Conservation (phyloP, 2,888 invertebrate genomes). For the Nyleta sp. region DNA sequence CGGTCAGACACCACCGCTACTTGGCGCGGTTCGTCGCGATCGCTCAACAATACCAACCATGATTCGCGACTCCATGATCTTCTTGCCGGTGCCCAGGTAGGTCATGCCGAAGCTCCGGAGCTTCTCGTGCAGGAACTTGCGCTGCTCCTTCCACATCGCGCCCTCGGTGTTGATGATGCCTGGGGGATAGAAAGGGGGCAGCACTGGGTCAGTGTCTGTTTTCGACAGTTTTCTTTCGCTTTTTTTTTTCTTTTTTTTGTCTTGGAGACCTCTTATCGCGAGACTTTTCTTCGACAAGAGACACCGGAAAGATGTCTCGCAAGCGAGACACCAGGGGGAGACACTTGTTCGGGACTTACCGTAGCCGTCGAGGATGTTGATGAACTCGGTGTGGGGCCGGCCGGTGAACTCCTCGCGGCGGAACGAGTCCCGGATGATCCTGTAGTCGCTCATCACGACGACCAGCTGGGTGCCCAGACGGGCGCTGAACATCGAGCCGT, state of each 20-base stretch:
- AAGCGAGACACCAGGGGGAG: neutral
- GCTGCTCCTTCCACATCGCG: conserved; percentile 94
- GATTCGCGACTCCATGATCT: conserved; percentile 92
- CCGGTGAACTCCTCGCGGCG: conserved; percentile 94
- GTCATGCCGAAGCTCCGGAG: conserved; percentile 95
- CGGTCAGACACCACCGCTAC: no score
- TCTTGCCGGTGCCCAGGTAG: conserved; percentile 90
- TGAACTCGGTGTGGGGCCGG: conserved; percentile 93
- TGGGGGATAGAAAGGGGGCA: no score
- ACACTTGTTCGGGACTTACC: conserved; percentile 84
- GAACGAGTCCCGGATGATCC: conserved; percentile 93
- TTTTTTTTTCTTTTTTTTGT: no score
- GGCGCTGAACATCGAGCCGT: conserved; percentile 92
- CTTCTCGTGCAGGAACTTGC: conserved; percentile 93
- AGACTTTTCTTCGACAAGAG: neutral
- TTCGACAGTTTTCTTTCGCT: no score
- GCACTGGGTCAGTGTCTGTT: neutral
- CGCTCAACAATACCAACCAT: conserved; percentile 86
- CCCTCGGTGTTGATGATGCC: conserved; percentile 96
- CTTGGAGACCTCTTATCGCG: no score
- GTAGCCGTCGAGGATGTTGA: conserved; percentile 93
- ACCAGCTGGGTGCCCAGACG: conserved; percentile 92
- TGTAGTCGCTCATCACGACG: conserved; percentile 94
- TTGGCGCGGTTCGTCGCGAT: no score
- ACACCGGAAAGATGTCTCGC: conserved; percentile 1